Conservation (phyloP, 2,113 vertebrate genomes). For the Pionites leucogaster region DNA sequence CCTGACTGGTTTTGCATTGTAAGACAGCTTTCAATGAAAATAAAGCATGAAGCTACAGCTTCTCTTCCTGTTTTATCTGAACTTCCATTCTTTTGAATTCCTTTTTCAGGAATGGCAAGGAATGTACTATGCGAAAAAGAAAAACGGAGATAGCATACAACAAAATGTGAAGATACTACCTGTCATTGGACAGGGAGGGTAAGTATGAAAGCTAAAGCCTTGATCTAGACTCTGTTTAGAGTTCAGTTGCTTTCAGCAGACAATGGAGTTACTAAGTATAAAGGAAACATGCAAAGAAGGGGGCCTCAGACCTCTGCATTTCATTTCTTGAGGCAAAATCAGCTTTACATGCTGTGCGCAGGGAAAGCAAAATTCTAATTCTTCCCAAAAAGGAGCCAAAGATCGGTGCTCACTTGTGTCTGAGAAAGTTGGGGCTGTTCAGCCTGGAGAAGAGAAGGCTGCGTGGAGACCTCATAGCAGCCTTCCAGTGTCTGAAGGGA, state of each 20-base stretch:
- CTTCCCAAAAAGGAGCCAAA: background rate
- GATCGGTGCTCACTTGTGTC: background rate
- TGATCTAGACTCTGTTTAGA: background rate
- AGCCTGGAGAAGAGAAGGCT: too few species aligned
- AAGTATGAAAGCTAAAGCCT: constrained; percentile 57
- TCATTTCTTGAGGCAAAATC: background rate
- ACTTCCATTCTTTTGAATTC: background rate
- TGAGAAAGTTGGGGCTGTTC: too few species aligned
- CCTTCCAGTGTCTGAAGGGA: too few species aligned
- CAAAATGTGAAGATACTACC: constrained; percentile 99
- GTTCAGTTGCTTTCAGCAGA: background rate
- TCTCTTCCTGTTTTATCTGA: background rate
- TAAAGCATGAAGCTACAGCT: background rate
- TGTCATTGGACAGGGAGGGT: constrained; percentile 98
- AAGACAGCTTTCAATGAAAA: background rate
- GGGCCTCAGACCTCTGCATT: background rate
- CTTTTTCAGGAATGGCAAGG: constrained; percentile 94
- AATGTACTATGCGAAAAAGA: constrained; percentile 93
- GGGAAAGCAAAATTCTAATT: background rate
- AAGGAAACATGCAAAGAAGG: background rate
- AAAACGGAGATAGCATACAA: constrained; percentile 92
- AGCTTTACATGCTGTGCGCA: background rate
- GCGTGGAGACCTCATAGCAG: too few species aligned
- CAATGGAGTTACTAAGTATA: background rate
- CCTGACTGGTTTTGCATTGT: background rate